A percentile compares a stretch with the other conserved stretches of the same genome.
Evolutionary conservation across 1,140 invertebrate genomes (phyloP).

Genomic region (Asbolus verrucosus): DNA sequence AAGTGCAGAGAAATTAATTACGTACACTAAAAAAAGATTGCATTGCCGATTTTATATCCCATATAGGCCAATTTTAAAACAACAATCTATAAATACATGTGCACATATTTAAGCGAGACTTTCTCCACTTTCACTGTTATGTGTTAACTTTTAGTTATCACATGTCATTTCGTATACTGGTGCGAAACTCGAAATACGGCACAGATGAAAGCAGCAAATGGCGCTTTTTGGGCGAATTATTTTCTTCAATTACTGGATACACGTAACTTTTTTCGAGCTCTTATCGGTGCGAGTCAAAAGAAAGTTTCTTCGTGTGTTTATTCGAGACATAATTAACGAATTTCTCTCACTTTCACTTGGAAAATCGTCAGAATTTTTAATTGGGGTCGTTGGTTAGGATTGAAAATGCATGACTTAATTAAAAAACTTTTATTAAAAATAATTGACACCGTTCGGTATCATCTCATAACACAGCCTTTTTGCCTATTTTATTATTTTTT

Average conservation of each 20-base stretch:
- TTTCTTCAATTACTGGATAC: no score
- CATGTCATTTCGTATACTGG: not conserved
- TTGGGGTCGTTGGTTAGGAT: no score
- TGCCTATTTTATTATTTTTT: conserved; percentile 36
- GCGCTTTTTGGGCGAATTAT: no score
- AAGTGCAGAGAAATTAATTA: conserved; percentile 18
- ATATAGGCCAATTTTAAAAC: not conserved
- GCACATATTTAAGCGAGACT: not conserved
- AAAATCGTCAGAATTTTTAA: no score
- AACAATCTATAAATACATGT: conserved; percentile 14
- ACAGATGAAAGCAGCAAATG: not conserved
- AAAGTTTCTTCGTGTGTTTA: no score
- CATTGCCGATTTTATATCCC: not conserved
- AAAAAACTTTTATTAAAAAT: conserved; percentile 48
- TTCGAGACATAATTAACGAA: not conserved
- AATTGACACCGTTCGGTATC: conserved; percentile 18
- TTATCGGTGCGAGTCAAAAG: not conserved
- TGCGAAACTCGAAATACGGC: no score
- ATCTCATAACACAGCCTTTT: conserved; percentile 46
- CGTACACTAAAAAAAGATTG: not conserved
- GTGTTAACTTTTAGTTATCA: conserved; percentile 18
- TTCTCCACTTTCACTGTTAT: conserved; percentile 28
- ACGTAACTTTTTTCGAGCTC: no score
- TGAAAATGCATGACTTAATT: not conserved
- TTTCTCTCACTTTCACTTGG: conserved; percentile 43